Percentiles rank a stretch among this genome's conserved stretches.
Conservation (phyloP, 2,888 invertebrate species). For the Sclerodermus sp. region DNA sequence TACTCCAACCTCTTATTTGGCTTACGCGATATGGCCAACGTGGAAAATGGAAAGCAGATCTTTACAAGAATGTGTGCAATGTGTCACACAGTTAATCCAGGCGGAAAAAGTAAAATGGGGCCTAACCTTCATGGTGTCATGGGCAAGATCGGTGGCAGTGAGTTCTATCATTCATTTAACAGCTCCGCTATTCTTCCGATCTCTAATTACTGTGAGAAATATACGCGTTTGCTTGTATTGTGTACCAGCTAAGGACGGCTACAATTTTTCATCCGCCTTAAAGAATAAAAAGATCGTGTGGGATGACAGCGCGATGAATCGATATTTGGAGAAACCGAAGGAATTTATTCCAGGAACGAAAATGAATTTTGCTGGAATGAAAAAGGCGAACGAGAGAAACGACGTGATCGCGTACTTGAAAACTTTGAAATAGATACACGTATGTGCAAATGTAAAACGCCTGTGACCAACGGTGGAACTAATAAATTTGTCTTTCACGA, state of each 20-base stretch:
- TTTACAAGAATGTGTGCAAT: slow-evolving; percentile 69
- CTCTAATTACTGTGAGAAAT: no score
- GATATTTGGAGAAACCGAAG: slow-evolving; percentile 72
- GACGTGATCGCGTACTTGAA: slow-evolving; percentile 70
- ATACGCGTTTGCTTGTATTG: no score
- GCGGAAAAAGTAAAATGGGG: slow-evolving; percentile 70
- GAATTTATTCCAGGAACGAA: slow-evolving; percentile 76
- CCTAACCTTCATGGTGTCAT: slow-evolving; percentile 71
- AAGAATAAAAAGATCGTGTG: slow-evolving; percentile 69
- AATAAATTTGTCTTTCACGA: no score
- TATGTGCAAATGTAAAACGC: no score
- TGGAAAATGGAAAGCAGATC: slow-evolving; percentile 68
- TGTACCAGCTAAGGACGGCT: no score
- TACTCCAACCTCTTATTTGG: no score
- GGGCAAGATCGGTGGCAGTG: slow-evolving; percentile 55
- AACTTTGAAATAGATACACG: slow-evolving; percentile 39
- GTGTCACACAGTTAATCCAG: slow-evolving; percentile 70
- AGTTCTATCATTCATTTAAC: no score
- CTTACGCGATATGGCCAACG: slow-evolving; percentile 69
- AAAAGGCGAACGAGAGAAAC: slow-evolving; percentile 67
- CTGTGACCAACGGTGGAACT: no score
- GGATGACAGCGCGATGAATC: slow-evolving; percentile 66
- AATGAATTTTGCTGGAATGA: slow-evolving; percentile 74
- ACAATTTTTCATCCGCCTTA: slow-evolving; percentile 57
- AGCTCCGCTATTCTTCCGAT: no score